Conservation (phyloP, 2,888 invertebrate species). For the Hymenopus coronatus region DNA sequence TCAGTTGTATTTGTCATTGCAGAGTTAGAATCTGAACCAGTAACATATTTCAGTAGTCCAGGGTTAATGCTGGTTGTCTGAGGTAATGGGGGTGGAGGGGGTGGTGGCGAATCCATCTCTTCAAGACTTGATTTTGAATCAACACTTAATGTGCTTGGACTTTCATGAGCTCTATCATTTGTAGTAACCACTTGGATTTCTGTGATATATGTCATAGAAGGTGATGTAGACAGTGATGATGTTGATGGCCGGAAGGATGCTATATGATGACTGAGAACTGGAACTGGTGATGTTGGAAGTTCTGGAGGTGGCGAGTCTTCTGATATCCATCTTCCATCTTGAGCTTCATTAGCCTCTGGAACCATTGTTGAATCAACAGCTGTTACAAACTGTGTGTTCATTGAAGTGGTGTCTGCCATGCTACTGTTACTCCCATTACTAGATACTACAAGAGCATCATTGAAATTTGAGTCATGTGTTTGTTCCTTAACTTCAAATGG, state of each 20-base stretch:
- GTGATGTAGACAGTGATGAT: conserved; percentile 40
- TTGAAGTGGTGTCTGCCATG: not conserved
- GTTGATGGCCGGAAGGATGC: not conserved
- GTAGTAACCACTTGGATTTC: conserved; percentile 65
- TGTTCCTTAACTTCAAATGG: not conserved
- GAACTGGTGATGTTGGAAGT: conserved; percentile 47
- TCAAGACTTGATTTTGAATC: not conserved
- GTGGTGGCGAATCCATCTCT: not conserved
- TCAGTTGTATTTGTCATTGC: not conserved
- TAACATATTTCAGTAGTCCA: not conserved
- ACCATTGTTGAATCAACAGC: conserved; percentile 32
- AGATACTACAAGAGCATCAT: not conserved
- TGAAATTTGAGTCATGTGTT: not conserved
- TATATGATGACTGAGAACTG: conserved; percentile 32
- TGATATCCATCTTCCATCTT: conserved; percentile 12
- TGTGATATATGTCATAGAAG: conserved; percentile 62
- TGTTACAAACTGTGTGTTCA: conserved; percentile 29
- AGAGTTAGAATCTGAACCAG: not conserved
- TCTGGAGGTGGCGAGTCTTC: conserved; percentile 44
- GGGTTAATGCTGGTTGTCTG: not conserved
- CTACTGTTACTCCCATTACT: not conserved
- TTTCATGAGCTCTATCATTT: not conserved
- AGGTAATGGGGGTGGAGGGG: not conserved
- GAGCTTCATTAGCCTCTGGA: conserved; percentile 21
- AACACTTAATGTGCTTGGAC: not conserved